A percentile compares a stretch with the other conserved stretches of the same genome.
Conservation (phyloP, 2,113 vertebrate species). For the Isurus oxyrinchus region DNA sequence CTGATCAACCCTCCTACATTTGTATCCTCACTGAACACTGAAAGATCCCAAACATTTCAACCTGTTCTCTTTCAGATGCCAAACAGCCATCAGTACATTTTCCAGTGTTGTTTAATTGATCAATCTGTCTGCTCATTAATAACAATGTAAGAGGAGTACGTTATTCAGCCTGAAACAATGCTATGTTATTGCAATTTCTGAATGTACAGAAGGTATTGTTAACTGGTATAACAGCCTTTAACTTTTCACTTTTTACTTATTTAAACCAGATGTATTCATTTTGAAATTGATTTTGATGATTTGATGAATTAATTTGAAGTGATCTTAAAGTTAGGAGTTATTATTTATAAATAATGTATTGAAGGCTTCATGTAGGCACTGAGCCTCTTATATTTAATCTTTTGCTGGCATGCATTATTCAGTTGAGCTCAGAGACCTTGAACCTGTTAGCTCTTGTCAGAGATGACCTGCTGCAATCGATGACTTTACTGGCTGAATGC, state of each 20-base stretch:
- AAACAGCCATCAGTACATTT: neutral
- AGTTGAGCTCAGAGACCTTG: neutral
- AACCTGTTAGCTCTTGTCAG: neutral
- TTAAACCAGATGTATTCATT: neutral
- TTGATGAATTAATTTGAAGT: slow-evolving; percentile 16
- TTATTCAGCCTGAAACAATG: neutral
- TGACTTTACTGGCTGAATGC: neutral
- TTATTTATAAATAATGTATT: slow-evolving; percentile 30
- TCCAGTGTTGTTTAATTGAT: neutral
- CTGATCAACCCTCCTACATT: too few relatives aligned
- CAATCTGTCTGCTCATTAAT: neutral
- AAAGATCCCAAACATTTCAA: neutral
- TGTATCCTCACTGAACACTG: neutral
- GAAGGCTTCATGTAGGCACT: neutral
- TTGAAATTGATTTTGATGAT: slow-evolving; percentile 23
- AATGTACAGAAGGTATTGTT: neutral
- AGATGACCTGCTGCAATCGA: neutral
- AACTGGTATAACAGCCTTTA: neutral
- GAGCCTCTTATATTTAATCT: neutral
- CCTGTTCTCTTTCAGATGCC: neutral
- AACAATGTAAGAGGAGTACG: neutral
- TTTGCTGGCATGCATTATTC: neutral
- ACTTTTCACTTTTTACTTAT: neutral
- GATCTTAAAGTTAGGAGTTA: neutral
- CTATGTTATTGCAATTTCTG: neutral